These are phyloP conservation scores for Saccostrea glomerata DNA, from an alignment of 1,140 invertebrate genomes.

Conservation along the genomic window DNA sequence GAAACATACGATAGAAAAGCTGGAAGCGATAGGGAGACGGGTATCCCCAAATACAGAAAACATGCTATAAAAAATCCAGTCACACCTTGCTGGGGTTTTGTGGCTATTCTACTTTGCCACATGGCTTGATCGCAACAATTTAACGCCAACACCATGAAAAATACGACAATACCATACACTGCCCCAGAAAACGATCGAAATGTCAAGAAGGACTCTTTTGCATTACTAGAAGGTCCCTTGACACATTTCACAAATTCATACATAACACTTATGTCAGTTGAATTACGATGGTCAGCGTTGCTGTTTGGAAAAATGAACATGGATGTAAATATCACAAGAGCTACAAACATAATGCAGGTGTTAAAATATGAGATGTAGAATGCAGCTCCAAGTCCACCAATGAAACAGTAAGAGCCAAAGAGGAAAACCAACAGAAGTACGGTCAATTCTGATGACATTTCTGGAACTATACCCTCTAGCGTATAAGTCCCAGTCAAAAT, in stretches of 20 bases:
- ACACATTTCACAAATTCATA: conserved; percentile 66
- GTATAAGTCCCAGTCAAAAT: conserved; percentile 63
- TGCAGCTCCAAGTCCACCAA: conserved; percentile 77
- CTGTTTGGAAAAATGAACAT: background rate
- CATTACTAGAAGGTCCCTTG: conserved; percentile 71
- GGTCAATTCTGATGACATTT: conserved; percentile 66
- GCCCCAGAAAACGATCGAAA: conserved; percentile 61
- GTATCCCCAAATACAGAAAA: conserved; percentile 76
- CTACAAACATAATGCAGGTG: conserved; percentile 72
- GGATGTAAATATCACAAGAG: background rate
- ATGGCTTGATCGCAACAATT: conserved; percentile 78
- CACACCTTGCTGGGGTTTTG: conserved; percentile 74
- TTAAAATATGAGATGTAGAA: conserved; percentile 79
- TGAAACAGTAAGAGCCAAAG: conserved; percentile 76
- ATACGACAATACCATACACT: conserved; percentile 70
- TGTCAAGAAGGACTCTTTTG: conserved; percentile 65
- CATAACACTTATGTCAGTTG: conserved; percentile 54
- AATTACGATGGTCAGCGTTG: background rate
- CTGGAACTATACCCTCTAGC: conserved; percentile 58
- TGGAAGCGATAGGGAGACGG: conserved; percentile 70
- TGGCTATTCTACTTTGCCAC: conserved; percentile 73
- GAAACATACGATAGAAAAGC: conserved; percentile 73
- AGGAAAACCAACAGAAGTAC: conserved; percentile 65
- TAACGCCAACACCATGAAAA: conserved; percentile 72
- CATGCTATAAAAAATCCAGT: conserved; percentile 76